Conservation (phyloP, 2,888 invertebrate genomes). For the Itoplectis maculator region DNA sequence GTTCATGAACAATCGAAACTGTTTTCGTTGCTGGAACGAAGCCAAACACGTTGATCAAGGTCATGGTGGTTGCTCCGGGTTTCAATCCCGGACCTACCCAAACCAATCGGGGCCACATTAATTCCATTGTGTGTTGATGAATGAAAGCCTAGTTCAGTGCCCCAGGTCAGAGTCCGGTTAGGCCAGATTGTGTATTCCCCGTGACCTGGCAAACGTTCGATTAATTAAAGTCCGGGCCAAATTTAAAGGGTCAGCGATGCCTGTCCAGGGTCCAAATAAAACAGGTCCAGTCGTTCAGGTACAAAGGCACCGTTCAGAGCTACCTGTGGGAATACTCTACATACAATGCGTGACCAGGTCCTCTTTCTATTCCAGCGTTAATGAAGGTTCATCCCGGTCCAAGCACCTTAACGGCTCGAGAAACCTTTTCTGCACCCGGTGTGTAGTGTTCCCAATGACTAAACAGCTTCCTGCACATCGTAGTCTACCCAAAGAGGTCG, state of each 20-base stretch:
- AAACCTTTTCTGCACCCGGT: not conserved
- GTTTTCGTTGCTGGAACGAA: not conserved
- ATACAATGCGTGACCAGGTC: not conserved
- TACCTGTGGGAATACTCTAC: not conserved
- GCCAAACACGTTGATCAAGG: not conserved
- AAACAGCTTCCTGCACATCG: too few species aligned
- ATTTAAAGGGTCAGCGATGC: constrained; percentile 1
- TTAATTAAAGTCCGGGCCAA: constrained; percentile 14
- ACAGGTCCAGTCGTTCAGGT: not conserved
- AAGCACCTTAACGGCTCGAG: not conserved
- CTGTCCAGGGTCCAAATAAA: not conserved
- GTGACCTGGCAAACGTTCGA: constrained; percentile 3
- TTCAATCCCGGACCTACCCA: not conserved
- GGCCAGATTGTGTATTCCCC: not conserved
- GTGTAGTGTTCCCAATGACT: not conserved
- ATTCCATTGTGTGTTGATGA: constrained; percentile 4
- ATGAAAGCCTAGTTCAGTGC: constrained; percentile 4
- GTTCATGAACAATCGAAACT: not conserved
- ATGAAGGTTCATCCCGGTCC: not conserved
- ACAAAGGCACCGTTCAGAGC: not conserved
- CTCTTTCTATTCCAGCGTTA: not conserved
- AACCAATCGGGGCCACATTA: not conserved
- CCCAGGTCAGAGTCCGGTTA: not conserved
- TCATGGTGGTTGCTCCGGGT: not conserved
- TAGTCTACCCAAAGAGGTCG: not conserved